phyloP scores from a whole-genome alignment of 2,797 vertebrate species.

The Melanotaenia boesemani region DNA sequence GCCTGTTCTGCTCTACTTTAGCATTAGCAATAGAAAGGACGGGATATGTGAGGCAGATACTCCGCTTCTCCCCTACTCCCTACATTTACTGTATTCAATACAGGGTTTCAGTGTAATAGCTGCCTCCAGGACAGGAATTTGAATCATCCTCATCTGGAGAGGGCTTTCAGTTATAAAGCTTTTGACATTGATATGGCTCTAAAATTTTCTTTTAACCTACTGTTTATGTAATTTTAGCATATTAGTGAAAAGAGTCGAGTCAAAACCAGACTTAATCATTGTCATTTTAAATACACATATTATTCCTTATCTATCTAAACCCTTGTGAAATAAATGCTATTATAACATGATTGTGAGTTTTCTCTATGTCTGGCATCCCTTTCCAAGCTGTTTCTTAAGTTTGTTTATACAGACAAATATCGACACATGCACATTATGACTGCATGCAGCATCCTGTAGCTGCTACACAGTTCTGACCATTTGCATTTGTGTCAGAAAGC shows the following conservation, averaged over 20 bases:
- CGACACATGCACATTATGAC: constrained; percentile 19
- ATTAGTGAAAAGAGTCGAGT: constrained; percentile 2
- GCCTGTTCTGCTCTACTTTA: constrained; percentile 68
- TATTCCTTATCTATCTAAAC: constrained; percentile 12
- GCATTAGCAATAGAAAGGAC: constrained; percentile 74
- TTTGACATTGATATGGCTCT: constrained; percentile 70
- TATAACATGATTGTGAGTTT: not conserved
- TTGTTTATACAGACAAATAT: constrained; percentile 8
- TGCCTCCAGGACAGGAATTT: constrained; percentile 66
- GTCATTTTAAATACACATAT: constrained; percentile 20
- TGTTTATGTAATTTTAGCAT: constrained; percentile 24
- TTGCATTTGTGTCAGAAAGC: constrained; percentile 55
- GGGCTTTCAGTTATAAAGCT: constrained; percentile 56
- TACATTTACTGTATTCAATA: constrained; percentile 82
- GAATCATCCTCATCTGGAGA: constrained; percentile 61
- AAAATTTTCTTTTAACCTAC: constrained; percentile 52
- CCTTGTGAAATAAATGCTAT: not conserved
- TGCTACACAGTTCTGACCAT: constrained; percentile 54
- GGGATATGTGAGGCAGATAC: constrained; percentile 69
- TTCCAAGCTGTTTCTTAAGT: not conserved
- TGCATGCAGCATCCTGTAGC: constrained; percentile 25
- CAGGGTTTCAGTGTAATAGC: constrained; percentile 77
- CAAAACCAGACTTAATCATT: constrained; percentile 36
- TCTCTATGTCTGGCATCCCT: not conserved
- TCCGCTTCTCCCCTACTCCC: constrained; percentile 68